Evolutionary conservation across 2,797 vertebrate species (phyloP).

Genomic region (Gallinago stenura): DNA sequence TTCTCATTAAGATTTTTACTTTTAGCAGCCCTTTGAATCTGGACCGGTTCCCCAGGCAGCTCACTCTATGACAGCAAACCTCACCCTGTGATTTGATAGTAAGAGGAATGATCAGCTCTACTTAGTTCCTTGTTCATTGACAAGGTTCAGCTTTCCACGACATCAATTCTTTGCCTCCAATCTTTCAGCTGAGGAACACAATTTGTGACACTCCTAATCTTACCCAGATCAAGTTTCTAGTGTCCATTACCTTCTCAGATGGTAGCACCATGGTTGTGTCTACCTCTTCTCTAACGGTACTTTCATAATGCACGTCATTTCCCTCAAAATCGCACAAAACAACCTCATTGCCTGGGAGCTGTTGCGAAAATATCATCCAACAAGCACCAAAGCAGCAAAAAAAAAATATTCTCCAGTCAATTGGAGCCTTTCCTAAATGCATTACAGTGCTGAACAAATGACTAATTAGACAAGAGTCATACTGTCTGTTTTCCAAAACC

Average conservation of each 20-base stretch:
- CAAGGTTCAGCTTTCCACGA: background rate
- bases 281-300: background rate
- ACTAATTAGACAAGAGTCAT: constrained; percentile 21
- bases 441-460: constrained; percentile 13
- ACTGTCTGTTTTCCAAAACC: constrained; percentile 42
- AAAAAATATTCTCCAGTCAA: constrained; percentile 3
- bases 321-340: background rate
- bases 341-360: background rate
- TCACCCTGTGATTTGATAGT: background rate
- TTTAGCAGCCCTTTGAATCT: background rate
- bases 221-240: background rate
- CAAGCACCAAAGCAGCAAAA: background rate
- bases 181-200: background rate
- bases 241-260: background rate
- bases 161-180: background rate
- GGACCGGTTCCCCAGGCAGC: background rate
- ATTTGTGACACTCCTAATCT: background rate
- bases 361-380: background rate
- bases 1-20: background rate
- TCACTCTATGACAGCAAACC: background rate
- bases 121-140: background rate
- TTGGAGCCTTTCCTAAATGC: background rate
- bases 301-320: background rate
- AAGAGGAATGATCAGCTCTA: background rate
- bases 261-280: background rate